Percentiles rank a stretch among this genome's conserved stretches.
Evolutionary conservation across 23 tunicate species (phyloP).

Genomic region (Botrylloides violaceus): DNA sequence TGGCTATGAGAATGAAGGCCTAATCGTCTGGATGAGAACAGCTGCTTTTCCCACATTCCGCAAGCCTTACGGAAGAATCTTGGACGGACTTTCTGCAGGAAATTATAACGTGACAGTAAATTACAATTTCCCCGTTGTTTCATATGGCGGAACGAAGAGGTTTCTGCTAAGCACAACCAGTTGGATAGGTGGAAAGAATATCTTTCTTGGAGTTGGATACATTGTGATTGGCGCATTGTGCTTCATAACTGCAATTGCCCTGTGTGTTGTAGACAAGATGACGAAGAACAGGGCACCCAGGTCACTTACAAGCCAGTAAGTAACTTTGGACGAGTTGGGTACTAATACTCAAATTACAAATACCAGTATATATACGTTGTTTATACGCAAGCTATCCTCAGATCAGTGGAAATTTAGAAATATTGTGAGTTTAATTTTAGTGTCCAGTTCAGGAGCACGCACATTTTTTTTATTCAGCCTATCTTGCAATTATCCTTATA

Average conservation of each 20-base stretch:
- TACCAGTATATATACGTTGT: too few relatives aligned
- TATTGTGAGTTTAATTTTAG: too few relatives aligned
- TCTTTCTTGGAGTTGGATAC: conserved; percentile 85
- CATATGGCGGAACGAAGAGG: conserved; percentile 75
- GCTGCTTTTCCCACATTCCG: conserved; percentile 97
- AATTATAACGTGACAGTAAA: conserved; percentile 28
- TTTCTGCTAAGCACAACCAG: conserved; percentile 70
- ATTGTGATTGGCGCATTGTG: conserved; percentile 59
- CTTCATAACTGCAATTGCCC: conserved; percentile 36
- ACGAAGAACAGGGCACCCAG: conserved; percentile 8
- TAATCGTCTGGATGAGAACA: conserved; percentile 98
- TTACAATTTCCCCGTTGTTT: conserved; percentile 80
- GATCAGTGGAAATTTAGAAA: too few relatives aligned
- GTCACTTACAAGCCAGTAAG: too few relatives aligned
- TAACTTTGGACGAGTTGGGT: too few relatives aligned
- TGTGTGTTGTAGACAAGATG: conserved; percentile 32
- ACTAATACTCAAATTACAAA: too few relatives aligned
- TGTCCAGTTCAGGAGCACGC: too few relatives aligned
- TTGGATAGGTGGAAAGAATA: conserved; percentile 95
- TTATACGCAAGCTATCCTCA: too few relatives aligned
- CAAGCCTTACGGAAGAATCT: conserved; percentile 70
- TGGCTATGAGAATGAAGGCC: conserved; percentile 92
- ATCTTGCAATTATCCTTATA: too few relatives aligned
- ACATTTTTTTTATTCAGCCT: too few relatives aligned
- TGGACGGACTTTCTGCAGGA: conserved; percentile 31